A percentile compares a stretch with the other conserved stretches of the same genome.
Conservation (phyloP, 2,797 vertebrate species). For the Acanthis flammea region DNA sequence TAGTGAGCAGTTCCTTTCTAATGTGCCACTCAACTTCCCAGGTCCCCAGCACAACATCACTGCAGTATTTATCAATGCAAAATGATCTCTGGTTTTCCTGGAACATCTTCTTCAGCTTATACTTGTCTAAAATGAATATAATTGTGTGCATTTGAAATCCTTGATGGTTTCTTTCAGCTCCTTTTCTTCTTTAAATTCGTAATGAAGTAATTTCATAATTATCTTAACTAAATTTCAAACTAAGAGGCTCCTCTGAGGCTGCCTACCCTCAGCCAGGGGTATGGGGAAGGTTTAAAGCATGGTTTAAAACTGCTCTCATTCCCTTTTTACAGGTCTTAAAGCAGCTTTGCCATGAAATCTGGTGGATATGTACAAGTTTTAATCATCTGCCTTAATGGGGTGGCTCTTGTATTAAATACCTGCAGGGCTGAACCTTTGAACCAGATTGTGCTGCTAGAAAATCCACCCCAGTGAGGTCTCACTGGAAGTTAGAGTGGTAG, state of each 20-base stretch:
- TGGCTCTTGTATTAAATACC: background rate
- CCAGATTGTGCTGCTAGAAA: background rate
- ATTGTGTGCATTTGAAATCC: background rate
- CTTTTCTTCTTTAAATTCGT: background rate
- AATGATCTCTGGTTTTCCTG: background rate
- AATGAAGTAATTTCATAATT: background rate
- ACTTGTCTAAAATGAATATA: background rate
- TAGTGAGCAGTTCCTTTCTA: background rate
- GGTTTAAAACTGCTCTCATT: background rate
- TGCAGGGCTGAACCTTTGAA: background rate
- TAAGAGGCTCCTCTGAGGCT: background rate
- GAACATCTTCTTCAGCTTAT: background rate
- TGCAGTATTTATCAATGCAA: background rate
- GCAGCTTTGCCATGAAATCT: background rate
- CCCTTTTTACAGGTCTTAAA: background rate
- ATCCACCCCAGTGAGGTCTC: background rate
- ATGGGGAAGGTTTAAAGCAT: background rate
- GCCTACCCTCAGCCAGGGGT: background rate
- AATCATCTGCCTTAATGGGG: background rate
- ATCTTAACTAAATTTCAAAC: background rate
- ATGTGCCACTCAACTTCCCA: background rate
- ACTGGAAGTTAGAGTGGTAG: background rate
- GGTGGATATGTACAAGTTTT: background rate
- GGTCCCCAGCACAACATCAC: background rate
- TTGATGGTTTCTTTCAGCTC: fast-evolving